Percentiles rank a stretch among this genome's conserved stretches.
These are phyloP conservation scores for Drosophila mojavensis DNA, from an alignment of 1,140 invertebrate species.

Conservation along the genomic window DNA sequence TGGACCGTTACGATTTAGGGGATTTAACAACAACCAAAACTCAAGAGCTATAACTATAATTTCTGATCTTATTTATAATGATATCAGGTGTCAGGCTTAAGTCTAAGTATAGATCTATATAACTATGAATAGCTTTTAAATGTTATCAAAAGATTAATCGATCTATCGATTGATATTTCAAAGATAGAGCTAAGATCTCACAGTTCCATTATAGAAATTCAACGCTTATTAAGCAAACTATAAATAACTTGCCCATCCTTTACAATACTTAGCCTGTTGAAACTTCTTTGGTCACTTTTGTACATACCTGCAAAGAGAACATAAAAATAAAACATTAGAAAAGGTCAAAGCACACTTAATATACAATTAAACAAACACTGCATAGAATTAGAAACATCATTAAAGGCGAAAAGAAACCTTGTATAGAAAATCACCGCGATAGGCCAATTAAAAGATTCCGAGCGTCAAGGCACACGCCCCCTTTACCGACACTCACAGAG, in stretches of 20 bases:
- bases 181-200: too few relatives aligned
- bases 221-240: not conserved
- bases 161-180: not conserved
- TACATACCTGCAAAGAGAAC: constrained; percentile 64
- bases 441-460: constrained; percentile 48
- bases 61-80: constrained; percentile 7
- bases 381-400: not conserved
- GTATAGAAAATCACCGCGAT: constrained; percentile 28
- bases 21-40: constrained; percentile 23
- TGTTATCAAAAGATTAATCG: not conserved
- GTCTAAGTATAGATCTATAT: too few relatives aligned
- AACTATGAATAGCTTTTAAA: too few relatives aligned
- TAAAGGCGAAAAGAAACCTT: not conserved
- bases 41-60: constrained; percentile 13
- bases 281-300: not conserved
- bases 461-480: constrained; percentile 25
- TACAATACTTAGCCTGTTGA: not conserved
- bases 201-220: too few relatives aligned
- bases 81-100: not conserved
- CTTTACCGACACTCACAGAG: constrained; percentile 12
- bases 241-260: not conserved
- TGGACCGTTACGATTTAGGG: constrained; percentile 5
- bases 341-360: constrained; percentile 8
- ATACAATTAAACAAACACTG: constrained; percentile 6
- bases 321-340: constrained; percentile 18